These are phyloP conservation scores for Leguminivora glycinivorella DNA, from an alignment of 1,140 invertebrate species.

Conservation along the genomic window DNA sequence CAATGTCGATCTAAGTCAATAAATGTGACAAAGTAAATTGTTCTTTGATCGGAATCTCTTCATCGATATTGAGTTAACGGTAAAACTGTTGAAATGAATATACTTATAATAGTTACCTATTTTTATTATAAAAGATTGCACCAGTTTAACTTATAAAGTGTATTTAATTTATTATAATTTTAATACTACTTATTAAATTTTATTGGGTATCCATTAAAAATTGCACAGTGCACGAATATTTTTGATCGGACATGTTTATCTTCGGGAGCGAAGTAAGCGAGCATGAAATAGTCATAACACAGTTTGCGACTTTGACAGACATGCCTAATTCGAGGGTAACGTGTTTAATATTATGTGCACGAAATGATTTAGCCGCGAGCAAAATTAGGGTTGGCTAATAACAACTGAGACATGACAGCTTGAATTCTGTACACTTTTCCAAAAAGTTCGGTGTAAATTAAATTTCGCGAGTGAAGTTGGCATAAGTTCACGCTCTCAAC, in stretches of 20 bases:
- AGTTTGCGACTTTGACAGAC: conserved; percentile 50
- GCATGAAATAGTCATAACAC: conserved; percentile 45
- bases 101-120: too few relatives aligned
- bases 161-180: not conserved
- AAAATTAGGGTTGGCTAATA: conserved; percentile 54
- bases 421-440: conserved; percentile 51
- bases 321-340: conserved; percentile 46
- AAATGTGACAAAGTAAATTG: conserved; percentile 51
- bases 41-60: conserved; percentile 43
- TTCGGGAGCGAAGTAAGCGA: conserved; percentile 32
- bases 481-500: conserved; percentile 42
- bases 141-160: too few relatives aligned
- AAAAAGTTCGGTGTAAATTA: conserved; percentile 54
- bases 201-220: not conserved
- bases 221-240: not conserved
- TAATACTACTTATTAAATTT: not conserved
- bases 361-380: conserved; percentile 48
- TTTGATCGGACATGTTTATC: not conserved
- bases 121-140: too few relatives aligned
- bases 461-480: conserved; percentile 51
- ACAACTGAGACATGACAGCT: conserved; percentile 54
- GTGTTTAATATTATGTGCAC: conserved; percentile 53
- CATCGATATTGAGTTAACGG: conserved; percentile 37
- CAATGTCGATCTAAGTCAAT: conserved; percentile 55
- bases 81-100: not conserved